phyloP scores from a whole-genome alignment of 2,888 invertebrate genomes.

The Caradrina kadenii region DNA sequence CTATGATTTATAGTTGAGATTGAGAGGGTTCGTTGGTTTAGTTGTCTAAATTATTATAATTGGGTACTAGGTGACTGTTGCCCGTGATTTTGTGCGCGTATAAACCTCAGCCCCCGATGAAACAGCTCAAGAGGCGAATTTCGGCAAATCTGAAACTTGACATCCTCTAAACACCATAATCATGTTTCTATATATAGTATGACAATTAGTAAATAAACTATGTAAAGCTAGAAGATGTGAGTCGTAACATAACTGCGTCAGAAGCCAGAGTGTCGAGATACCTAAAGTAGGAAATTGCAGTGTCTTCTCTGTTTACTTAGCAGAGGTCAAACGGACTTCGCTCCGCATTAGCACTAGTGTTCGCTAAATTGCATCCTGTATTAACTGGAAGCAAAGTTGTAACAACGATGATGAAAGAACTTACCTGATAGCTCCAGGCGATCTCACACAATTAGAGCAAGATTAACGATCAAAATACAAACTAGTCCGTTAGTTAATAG shows the following conservation, averaged over 20 bases:
- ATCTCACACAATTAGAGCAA: conserved; percentile 30
- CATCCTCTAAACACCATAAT: neutral
- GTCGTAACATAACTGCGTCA: neutral
- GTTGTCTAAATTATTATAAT: conserved; percentile 20
- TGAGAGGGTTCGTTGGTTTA: conserved; percentile 13
- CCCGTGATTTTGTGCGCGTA: neutral
- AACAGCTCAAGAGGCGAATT: too few species aligned
- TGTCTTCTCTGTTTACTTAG: neutral
- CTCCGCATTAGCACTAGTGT: neutral
- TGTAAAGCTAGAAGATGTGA: neutral
- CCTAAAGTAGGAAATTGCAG: conserved; percentile 31
- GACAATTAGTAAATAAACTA: too few species aligned
- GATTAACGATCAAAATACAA: conserved; percentile 43
- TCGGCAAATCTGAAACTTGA: too few species aligned
- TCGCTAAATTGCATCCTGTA: conserved; percentile 33
- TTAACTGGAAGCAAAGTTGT: conserved; percentile 5
- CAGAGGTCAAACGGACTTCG: conserved; percentile 12
- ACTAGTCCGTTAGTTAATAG: conserved; percentile 34
- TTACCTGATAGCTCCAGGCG: conserved; percentile 22
- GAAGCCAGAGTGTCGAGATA: neutral
- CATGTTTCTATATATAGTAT: neutral
- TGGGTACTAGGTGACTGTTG: neutral
- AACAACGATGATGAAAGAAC: conserved; percentile 29
- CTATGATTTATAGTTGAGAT: conserved; percentile 44
- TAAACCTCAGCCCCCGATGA: neutral